phyloP scores from a whole-genome alignment of 2,113 vertebrate genomes.

The Pseudorectes ferrugineus region DNA sequence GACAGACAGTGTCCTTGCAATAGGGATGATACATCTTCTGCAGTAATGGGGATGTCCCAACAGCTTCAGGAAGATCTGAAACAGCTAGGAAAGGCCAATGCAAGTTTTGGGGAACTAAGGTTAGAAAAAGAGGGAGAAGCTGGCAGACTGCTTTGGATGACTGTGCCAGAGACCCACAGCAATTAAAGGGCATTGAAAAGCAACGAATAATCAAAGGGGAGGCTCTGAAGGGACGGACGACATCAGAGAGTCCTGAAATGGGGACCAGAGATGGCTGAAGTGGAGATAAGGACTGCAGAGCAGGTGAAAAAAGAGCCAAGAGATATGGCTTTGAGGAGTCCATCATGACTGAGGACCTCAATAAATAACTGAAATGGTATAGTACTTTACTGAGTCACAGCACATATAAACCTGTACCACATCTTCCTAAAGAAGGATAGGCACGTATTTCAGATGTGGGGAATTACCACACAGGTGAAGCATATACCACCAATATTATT shows the following conservation, averaged over 20 bases:
- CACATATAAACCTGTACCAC: not conserved
- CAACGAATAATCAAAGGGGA: not conserved
- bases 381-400: not conserved
- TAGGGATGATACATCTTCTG: not conserved
- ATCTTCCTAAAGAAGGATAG: not conserved
- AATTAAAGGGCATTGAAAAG: not conserved
- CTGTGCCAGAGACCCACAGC: not conserved
- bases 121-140: not conserved
- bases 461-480: not conserved
- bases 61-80: not conserved
- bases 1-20: not conserved
- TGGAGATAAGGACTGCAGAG: not conserved
- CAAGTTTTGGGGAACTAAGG: not conserved
- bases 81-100: not conserved
- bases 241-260: accelerated
- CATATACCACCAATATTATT: not conserved
- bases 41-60: not conserved
- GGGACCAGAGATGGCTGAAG: not conserved
- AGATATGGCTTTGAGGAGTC: not conserved
- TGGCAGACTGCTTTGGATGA: not conserved
- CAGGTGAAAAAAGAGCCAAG: not conserved
- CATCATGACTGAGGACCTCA: not conserved
- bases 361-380: not conserved
- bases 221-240: not conserved
- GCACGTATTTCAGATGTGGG: not conserved